Percentiles rank a stretch among this genome's conserved stretches.
Conservation (phyloP, 2,888 invertebrate species). For the Drosophila emarginata region DNA sequence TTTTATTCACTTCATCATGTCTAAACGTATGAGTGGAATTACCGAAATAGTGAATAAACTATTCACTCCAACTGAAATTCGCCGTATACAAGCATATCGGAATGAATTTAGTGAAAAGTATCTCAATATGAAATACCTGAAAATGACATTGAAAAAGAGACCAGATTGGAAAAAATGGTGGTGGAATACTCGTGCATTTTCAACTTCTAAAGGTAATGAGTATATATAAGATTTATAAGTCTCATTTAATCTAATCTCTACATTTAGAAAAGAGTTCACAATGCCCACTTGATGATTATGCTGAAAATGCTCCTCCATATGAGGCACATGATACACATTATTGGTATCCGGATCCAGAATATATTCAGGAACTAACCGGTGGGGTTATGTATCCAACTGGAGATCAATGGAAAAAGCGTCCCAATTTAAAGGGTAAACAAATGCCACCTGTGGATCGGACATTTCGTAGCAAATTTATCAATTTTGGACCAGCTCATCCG, state of each 20-base stretch:
- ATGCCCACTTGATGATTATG: neutral
- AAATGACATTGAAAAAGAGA: constrained; percentile 19
- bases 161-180: constrained; percentile 46
- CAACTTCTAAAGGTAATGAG: constrained; percentile 35
- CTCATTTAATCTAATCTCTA: neutral
- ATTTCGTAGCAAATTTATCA: constrained; percentile 87
- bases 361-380: constrained; percentile 84
- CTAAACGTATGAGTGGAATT: constrained; percentile 35
- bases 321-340: constrained; percentile 40
- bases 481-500: constrained; percentile 95
- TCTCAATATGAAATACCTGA: constrained; percentile 28
- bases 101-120: constrained; percentile 37
- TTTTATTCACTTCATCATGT: constrained; percentile 25
- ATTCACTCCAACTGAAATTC: constrained; percentile 56
- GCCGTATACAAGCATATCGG: constrained; percentile 47
- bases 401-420: constrained; percentile 81
- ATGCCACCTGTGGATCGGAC: constrained; percentile 84
- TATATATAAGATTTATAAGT: accelerated
- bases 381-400: constrained; percentile 84
- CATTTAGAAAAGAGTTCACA: constrained; percentile 1
- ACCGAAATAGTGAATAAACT: constrained; percentile 55
- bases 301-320: constrained; percentile 23
- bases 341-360: constrained; percentile 87
- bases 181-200: constrained; percentile 40
- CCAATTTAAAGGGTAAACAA: constrained; percentile 76